Base-by-base conservation (phyloP, 2,113 vertebrate species). In the Spea bombifrons region DNA sequence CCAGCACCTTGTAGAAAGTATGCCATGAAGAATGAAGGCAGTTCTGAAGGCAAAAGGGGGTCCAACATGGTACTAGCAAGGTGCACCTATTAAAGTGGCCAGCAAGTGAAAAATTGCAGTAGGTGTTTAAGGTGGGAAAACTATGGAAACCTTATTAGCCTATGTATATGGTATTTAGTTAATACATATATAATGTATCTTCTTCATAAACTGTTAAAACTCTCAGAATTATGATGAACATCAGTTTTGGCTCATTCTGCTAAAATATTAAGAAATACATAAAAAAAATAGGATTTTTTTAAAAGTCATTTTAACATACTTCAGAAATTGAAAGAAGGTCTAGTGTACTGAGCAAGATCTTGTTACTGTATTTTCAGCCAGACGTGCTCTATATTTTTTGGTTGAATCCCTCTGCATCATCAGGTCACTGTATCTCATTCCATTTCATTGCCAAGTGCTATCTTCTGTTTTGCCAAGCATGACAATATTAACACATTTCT, bases 401-500 rank as follows among this genome's bases (percentile, higher is more conserved):
- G 78, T 74, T 80, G 71, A 67, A 67, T 74, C 64, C 13, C 53
- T 68, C 50, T 68, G 64, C 71, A 74, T 80, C 78, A 61, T 49
- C 49, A 48, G 71, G 78, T 80, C 64, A 80, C 64, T 64, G 53
- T 73, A 73, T 80, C 71, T 80, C 78, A 80, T 80, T 80, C 77
- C 47, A 55, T 73, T 73, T 53, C 55, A 15, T 68, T 80, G 71
- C 78, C 63, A 59, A 80, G 71, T 80, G 71, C 64, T 80, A 74
- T 74, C 44, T 73, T 80, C 78, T 73, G 64, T 80, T 80, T 43
- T 80, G 71, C 71, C 71, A 80, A 73, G 63, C 71, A 80, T 80
- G 65, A 80, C 78, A 80, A 80, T 73, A 74, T 80, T 74, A 74
- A 80, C 78, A 74, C 78, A 74, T 80, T 80, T 80, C 15, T 71